Conservation (phyloP, 2,113 vertebrate species). For the Ameiurus melas region DNA sequence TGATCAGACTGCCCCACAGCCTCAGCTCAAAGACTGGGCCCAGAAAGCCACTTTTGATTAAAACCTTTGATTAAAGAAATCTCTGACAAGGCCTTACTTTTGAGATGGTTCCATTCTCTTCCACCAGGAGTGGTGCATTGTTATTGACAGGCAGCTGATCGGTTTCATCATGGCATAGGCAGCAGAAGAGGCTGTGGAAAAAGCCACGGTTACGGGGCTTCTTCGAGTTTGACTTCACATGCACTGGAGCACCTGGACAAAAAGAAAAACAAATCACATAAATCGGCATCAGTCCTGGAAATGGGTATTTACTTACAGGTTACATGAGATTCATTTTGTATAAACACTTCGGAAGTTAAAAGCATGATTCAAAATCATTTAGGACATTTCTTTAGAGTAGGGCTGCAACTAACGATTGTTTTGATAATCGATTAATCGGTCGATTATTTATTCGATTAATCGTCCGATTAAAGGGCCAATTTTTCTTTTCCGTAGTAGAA, state of each 20-base stretch:
- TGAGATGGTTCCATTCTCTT: constrained; percentile 79
- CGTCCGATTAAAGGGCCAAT: too few relatives aligned
- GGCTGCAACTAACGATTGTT: too few relatives aligned
- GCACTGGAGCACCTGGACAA: constrained; percentile 67
- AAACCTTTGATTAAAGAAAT: neutral
- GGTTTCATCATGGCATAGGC: constrained; percentile 76
- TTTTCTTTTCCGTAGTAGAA: too few relatives aligned
- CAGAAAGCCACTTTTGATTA: neutral
- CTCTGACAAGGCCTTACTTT: constrained; percentile 70
- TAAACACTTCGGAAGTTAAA: too few relatives aligned
- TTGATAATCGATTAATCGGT: too few relatives aligned
- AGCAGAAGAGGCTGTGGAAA: constrained; percentile 80
- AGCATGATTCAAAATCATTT: neutral
- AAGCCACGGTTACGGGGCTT: constrained; percentile 78
- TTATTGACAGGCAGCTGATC: constrained; percentile 75
- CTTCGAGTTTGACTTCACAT: constrained; percentile 68
- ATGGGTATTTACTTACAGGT: neutral
- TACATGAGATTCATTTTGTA: neutral
- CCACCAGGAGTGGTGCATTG: constrained; percentile 75
- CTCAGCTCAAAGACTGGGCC: constrained; percentile 9
- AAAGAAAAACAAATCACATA: constrained; percentile 25
- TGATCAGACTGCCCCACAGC: constrained; percentile 37
- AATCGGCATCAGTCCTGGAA: neutral
- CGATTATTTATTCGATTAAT: too few relatives aligned
- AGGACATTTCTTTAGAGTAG: neutral